Evolutionary conservation across 2,797 vertebrate species (phyloP).

Genomic region (Malurus splendens): DNA sequence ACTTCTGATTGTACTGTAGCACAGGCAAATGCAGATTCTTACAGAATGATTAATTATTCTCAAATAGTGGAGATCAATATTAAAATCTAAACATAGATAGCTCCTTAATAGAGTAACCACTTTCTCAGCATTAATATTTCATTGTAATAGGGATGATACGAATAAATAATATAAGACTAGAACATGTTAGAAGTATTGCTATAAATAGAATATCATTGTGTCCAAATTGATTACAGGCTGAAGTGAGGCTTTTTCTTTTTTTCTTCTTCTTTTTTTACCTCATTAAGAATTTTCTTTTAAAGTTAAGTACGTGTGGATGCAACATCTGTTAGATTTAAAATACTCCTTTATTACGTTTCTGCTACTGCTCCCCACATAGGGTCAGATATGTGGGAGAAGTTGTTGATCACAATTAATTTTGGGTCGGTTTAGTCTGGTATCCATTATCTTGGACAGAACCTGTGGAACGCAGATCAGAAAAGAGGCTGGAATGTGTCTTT

Average conservation of each 20-base stretch:
- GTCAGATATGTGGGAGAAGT: not conserved
- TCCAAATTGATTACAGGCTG: constrained; percentile 51
- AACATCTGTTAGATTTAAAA: constrained; percentile 9
- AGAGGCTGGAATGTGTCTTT: constrained; percentile 5
- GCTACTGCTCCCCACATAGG: not conserved
- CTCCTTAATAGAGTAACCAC: constrained; percentile 58
- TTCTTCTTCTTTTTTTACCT: not conserved
- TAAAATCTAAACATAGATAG: constrained; percentile 66
- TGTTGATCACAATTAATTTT: not conserved
- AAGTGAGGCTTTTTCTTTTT: constrained; percentile 1
- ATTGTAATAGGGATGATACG: constrained; percentile 63
- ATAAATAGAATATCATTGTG: constrained; percentile 52
- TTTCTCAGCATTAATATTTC: constrained; percentile 73
- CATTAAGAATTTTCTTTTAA: constrained; percentile 27
- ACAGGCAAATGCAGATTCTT: constrained; percentile 11
- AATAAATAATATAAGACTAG: constrained; percentile 67
- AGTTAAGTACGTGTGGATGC: not conserved
- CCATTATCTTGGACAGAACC: constrained; percentile 19
- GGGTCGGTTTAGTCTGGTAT: not conserved
- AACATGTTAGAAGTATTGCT: constrained; percentile 62
- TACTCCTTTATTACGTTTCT: not conserved
- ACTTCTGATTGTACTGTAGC: not conserved
- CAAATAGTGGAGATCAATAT: constrained; percentile 58
- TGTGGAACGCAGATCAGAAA: constrained; percentile 18
- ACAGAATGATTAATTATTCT: constrained; percentile 60